Evolutionary conservation across 2,888 invertebrate species (phyloP).

Genomic region (Plagodis dolabraria): DNA sequence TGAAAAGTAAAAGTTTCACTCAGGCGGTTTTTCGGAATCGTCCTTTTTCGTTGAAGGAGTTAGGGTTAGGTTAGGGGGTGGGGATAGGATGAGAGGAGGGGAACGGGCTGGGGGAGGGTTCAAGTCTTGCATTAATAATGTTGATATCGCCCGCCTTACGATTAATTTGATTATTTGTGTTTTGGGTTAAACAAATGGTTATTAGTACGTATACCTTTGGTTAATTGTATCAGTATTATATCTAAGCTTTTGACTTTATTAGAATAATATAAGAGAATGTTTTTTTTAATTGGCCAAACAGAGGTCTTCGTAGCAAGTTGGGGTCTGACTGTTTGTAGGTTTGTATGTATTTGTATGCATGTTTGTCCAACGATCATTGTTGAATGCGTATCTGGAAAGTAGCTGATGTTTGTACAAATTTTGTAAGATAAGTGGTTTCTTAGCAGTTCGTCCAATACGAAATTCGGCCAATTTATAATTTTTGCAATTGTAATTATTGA

Average conservation of each 20-base stretch:
- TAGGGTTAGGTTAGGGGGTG: constrained; percentile 43
- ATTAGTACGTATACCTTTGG: constrained; percentile 34
- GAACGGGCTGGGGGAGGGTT: constrained; percentile 46
- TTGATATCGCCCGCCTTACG: constrained; percentile 78
- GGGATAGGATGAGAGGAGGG: constrained; percentile 32
- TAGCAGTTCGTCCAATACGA: no score
- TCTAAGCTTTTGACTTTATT: background rate
- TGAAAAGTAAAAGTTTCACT: constrained; percentile 23
- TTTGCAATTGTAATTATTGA: no score
- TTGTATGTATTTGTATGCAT: no score
- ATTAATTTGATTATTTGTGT: constrained; percentile 82
- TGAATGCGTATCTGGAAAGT: no score
- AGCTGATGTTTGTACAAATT: no score
- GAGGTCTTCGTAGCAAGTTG: no score
- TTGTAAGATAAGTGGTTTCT: no score
- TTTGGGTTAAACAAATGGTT: constrained; percentile 53
- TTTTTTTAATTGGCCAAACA: no score
- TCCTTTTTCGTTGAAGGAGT: constrained; percentile 58
- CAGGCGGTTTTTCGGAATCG: constrained; percentile 27
- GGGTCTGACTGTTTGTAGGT: no score
- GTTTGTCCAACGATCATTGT: no score
- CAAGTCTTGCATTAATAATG: constrained; percentile 83
- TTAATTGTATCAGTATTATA: constrained; percentile 34
- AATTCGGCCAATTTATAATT: no score
- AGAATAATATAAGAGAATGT: no score